Base-by-base conservation (phyloP, 2,888 invertebrate species). In the Ganaspis brasiliensis region DNA sequence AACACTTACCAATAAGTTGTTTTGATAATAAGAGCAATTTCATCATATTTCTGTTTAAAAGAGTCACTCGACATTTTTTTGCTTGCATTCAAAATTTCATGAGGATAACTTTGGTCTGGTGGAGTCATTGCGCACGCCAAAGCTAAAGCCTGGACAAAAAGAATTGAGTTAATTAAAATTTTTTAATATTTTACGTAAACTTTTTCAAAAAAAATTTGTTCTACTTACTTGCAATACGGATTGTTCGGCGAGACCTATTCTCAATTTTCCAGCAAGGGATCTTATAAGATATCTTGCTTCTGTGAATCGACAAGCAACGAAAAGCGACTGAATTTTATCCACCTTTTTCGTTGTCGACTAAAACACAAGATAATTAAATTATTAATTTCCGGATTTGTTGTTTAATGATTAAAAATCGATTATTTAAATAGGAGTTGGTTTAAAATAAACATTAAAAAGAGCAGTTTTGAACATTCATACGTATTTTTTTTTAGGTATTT, bases 171-270 rank as follows among this genome's bases (percentile, higher is more conserved):
- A 19, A 16, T 67, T 14, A 73, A 31, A 14, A 57, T 9, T 57
- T 75, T 72, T 81, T 55, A n/a, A n/a, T n/a, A n/a, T n/a, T n/a
- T n/a, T n/a, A n/a, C n/a, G n/a, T n/a, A n/a, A n/a, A n/a, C n/a
- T n/a, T n/a, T n/a, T n/a, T n/a, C n/a, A n/a, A n/a, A n/a, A n/a
- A 73, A 31, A 14, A 57, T 9, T 57, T 75, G 73, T 81, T 55
- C 24, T 9, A 77, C 80, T 77, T 85, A 92, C 92, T 89, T 93
- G 93, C 63, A 99, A 92, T 45, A 99, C 95, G 0, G 98, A 98
- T 92, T 99, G 98, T 89, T 99, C 99, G 0, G 99, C 99, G 76
- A 99, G 93, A 0, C 99, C 99, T 85, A 99, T 98, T 63, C 99
- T 94, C 75, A 99, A 93, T 92, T 99, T 99, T 35, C 99, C 99